Percentiles rank a stretch among this genome's conserved stretches.
These are phyloP conservation scores for Patiria pectinifera DNA, from an alignment of 53 echinoderm and acorn worm species.

Conservation along the genomic window DNA sequence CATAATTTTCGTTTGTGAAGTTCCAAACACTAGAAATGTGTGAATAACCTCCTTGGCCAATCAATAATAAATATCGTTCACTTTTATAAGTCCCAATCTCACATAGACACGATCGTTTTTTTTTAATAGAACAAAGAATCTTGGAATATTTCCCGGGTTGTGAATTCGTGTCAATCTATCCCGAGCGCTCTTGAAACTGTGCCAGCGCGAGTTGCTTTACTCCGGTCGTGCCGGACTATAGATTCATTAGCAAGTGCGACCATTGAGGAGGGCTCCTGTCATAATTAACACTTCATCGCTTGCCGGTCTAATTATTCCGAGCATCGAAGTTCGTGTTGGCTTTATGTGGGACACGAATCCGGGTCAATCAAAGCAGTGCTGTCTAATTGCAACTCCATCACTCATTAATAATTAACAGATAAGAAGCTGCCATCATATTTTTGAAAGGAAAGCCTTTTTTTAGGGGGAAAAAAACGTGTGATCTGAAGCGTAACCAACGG, in stretches of 20 bases:
- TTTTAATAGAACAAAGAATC: no score
- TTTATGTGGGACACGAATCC: slow-evolving; percentile 18
- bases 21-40: no score
- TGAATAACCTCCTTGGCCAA: no score
- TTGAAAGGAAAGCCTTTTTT: background rate
- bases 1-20: no score
- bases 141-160: no score
- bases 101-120: no score
- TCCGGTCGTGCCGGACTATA: no score
- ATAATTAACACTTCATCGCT: slow-evolving; percentile 26
- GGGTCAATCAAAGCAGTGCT: background rate
- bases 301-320: no score
- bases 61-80: no score
- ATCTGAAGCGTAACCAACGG: background rate
- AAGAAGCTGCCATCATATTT: background rate
- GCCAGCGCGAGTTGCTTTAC: background rate
- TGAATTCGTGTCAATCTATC: no score
- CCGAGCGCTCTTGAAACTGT: no score
- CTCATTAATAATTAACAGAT: slow-evolving; percentile 49
- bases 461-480: background rate
- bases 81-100: no score
- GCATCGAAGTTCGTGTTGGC: background rate
- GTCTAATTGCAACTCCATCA: slow-evolving; percentile 2
- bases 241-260: background rate
- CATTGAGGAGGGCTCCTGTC: background rate